A percentile compares a stretch with the other conserved stretches of the same genome.
These are phyloP conservation scores for Heliconius ethilla DNA, from an alignment of 2,888 invertebrate genomes.

Conservation along the genomic window DNA sequence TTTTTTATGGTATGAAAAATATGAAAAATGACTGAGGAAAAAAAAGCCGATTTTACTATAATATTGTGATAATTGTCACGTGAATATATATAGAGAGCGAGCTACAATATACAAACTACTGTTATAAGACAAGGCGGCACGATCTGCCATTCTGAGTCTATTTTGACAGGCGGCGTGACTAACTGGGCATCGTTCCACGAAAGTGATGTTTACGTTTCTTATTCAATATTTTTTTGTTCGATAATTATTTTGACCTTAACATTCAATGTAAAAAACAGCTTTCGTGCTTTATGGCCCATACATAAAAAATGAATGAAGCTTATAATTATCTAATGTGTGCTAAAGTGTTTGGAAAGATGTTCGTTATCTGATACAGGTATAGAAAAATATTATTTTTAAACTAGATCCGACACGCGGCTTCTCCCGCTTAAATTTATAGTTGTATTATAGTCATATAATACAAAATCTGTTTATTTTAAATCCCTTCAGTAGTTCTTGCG, in stretches of 20 bases:
- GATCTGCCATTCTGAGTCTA: constrained; percentile 25
- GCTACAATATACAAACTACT: constrained; percentile 17
- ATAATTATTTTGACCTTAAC: constrained; percentile 42
- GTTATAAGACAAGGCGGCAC: constrained; percentile 16
- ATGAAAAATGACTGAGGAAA: background rate
- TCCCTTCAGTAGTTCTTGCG: no score
- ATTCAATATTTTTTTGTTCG: constrained; percentile 35
- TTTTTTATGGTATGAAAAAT: background rate
- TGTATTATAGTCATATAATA: no score
- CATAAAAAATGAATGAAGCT: background rate
- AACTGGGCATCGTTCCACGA: constrained; percentile 38
- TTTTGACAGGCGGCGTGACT: constrained; percentile 38
- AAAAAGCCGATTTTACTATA: background rate
- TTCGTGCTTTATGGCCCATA: constrained; percentile 30
- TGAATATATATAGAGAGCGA: background rate
- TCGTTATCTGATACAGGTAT: background rate
- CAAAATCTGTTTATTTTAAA: no score
- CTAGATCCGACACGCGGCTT: no score
- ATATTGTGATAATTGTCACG: constrained; percentile 6
- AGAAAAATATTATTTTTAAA: background rate
- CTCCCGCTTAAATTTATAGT: no score
- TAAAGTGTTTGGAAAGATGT: background rate
- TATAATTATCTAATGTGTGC: constrained; percentile 3
- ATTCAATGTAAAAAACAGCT: constrained; percentile 33
- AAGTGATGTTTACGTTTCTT: constrained; percentile 35